Conservation (phyloP, 2,888 invertebrate genomes). For the Coremacera marginata region DNA sequence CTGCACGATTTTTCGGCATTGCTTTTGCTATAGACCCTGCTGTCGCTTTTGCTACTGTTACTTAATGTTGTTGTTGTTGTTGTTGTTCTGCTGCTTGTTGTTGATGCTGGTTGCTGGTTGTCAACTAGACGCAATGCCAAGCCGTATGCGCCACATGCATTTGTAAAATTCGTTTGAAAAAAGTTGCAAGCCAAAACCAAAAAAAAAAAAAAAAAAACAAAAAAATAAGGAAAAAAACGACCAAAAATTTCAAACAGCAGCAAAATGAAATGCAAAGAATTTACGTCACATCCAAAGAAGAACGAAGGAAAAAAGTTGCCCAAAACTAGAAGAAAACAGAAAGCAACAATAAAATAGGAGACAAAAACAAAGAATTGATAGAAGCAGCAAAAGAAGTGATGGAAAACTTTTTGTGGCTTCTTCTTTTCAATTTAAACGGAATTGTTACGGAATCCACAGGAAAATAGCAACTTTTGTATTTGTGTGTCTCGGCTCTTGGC, state of each 20-base stretch:
- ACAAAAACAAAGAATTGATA: not conserved
- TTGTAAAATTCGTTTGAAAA: not conserved
- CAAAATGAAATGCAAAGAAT: slow-evolving; percentile 19
- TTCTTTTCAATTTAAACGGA: slow-evolving; percentile 27
- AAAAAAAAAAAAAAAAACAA: not conserved
- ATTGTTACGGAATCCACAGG: slow-evolving; percentile 28
- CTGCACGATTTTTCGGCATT: not conserved
- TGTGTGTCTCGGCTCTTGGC: slow-evolving; percentile 10
- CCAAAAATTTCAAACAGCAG: not conserved
- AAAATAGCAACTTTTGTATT: not conserved
- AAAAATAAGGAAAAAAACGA: not conserved
- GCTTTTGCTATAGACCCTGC: not conserved
- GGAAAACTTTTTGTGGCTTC: slow-evolving; percentile 29
- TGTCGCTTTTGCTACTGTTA: no score
- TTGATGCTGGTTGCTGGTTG: not conserved
- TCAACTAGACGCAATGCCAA: not conserved
- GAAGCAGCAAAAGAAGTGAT: not conserved
- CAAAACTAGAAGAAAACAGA: not conserved
- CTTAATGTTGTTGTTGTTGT: not conserved
- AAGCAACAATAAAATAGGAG: not conserved
- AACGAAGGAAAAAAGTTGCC: not conserved
- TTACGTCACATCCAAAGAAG: slow-evolving; percentile 27
- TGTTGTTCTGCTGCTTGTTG: not conserved
- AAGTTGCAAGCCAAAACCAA: no score
- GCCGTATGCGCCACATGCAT: not conserved